Percentiles rank a stretch among this genome's conserved stretches.
These are phyloP conservation scores for Cyclophora albipunctata DNA, from an alignment of 2,888 invertebrate genomes.

Conservation along the genomic window DNA sequence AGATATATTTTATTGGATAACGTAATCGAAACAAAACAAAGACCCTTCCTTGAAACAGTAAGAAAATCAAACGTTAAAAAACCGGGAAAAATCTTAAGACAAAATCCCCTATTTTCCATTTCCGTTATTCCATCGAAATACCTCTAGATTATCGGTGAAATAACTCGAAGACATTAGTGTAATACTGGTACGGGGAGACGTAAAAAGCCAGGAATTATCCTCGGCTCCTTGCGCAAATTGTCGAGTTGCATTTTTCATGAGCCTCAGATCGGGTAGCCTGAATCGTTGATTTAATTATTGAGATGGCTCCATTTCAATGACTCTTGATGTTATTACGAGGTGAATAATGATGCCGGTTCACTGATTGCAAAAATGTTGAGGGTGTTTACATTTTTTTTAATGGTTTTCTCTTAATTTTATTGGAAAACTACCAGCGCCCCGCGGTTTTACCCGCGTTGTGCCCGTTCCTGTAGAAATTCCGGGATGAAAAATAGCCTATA, in stretches of 20 bases:
- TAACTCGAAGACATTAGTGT: conserved; percentile 24
- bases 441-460: no score
- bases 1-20: no score
- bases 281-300: conserved; percentile 69
- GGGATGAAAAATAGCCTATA: no score
- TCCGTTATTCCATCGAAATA: conserved; percentile 11
- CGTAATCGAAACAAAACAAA: no score
- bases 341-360: conserved; percentile 13
- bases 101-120: conserved; percentile 8
- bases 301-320: conserved; percentile 33
- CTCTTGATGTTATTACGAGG: conserved; percentile 19
- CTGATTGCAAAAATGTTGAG: not conserved
- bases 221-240: conserved; percentile 55
- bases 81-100: not conserved
- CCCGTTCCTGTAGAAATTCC: no score
- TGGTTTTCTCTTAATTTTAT: no score
- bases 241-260: conserved; percentile 70
- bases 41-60: not conserved
- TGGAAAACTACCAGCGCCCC: no score
- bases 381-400: no score
- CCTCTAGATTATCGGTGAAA: conserved; percentile 13
- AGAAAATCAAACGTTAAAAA: not conserved
- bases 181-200: conserved; percentile 20
- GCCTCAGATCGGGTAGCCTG: conserved; percentile 33
- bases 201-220: conserved; percentile 44